phyloP scores from a whole-genome alignment of 2,888 invertebrate species.

The Thymelicus acteon region DNA sequence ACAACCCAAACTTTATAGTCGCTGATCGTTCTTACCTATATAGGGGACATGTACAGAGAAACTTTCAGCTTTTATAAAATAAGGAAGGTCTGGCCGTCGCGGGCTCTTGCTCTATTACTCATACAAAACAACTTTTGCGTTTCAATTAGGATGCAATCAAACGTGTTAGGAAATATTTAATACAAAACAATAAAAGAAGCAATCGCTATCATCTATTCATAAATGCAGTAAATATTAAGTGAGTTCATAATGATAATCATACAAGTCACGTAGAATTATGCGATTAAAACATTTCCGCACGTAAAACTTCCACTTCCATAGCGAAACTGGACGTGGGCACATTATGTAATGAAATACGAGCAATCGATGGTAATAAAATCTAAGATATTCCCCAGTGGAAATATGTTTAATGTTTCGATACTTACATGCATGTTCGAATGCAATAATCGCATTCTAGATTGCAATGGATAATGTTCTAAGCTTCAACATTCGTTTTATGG shows the following conservation, averaged over 20 bases:
- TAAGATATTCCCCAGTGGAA: constrained; percentile 31
- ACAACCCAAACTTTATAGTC: too few species aligned
- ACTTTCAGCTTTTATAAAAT: too few species aligned
- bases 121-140: not conserved
- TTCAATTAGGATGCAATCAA: not conserved
- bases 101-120: too few species aligned
- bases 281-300: constrained; percentile 43
- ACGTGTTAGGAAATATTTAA: not conserved
- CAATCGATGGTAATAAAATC: constrained; percentile 34
- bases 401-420: constrained; percentile 23
- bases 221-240: constrained; percentile 32
- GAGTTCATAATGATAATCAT: constrained; percentile 39
- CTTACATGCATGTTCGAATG: constrained; percentile 3
- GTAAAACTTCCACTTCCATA: constrained; percentile 49
- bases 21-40: too few species aligned
- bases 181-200: constrained; percentile 1
- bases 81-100: too few species aligned
- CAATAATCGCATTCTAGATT: constrained; percentile 13
- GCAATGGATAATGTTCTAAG: not conserved
- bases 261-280: constrained; percentile 46
- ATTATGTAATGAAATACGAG: constrained; percentile 33
- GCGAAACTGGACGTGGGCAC: constrained; percentile 34
- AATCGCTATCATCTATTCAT: constrained; percentile 14
- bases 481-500: not conserved
- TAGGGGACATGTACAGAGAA: too few species aligned